Evolutionary conservation across 2,888 invertebrate genomes (phyloP).

Genomic region (Drosophila colorata): DNA sequence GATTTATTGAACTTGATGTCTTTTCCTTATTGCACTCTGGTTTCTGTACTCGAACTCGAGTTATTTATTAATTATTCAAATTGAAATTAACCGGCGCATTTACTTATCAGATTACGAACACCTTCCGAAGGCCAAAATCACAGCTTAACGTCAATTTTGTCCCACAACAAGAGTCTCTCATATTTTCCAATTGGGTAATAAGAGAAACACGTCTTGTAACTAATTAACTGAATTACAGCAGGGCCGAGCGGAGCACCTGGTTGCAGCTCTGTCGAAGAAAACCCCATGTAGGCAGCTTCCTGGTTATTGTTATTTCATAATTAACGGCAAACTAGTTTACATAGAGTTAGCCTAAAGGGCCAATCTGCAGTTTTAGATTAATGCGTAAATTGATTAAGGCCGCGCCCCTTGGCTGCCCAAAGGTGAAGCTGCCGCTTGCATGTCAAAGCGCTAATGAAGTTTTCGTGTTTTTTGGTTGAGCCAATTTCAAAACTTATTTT

Average conservation of each 20-base stretch:
- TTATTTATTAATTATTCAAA: constrained; percentile 21
- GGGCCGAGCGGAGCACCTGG: not conserved
- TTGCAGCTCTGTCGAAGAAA: constrained; percentile 4
- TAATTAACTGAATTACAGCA: constrained; percentile 43
- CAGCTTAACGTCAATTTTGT: constrained; percentile 15
- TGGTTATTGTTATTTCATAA: constrained; percentile 71
- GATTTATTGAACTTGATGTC: constrained; percentile 24
- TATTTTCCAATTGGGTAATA: constrained; percentile 35
- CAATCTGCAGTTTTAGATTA: constrained; percentile 49
- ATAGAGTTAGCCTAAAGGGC: constrained; percentile 35
- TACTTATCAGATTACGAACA: constrained; percentile 30
- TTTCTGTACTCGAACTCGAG: not conserved
- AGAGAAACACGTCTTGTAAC: constrained; percentile 35
- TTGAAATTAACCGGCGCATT: constrained; percentile 8
- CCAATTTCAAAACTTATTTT: constrained; percentile 30
- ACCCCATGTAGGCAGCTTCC: constrained; percentile 49
- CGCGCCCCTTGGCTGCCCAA: constrained; percentile 33
- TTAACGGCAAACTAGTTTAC: constrained; percentile 64
- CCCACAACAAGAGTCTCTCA: constrained; percentile 3
- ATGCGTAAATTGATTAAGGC: constrained; percentile 57
- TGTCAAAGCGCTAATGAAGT: constrained; percentile 61
- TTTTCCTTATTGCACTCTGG: constrained; percentile 29
- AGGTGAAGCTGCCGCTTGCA: constrained; percentile 25
- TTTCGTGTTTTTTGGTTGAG: constrained; percentile 58
- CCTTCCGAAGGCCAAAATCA: not conserved